Evolutionary conservation across 2,888 invertebrate species (phyloP), one percentile per base, ranked within the genome.

Genomic region (Cyaniris semiargus): DNA sequence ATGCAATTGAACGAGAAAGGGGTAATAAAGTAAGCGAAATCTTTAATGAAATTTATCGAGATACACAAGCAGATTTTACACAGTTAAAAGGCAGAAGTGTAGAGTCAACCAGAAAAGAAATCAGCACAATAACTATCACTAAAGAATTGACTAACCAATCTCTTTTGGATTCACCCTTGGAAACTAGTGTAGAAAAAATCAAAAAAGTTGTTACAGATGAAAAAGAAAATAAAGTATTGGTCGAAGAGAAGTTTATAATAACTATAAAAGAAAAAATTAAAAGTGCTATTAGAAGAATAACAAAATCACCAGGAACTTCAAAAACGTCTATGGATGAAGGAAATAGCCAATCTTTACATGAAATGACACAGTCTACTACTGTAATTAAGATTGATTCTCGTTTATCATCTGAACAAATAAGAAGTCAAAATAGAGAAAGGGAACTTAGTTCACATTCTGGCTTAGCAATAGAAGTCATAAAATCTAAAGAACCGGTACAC

Each of bases 251-350:
- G 10, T 60, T 60, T 13, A 60, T 60, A 4, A 60, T 60, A 60
- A 60, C 60, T 60, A 60, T 60, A 23, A 60, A 60, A 23, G 60
- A 60, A 60, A 60, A 60, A 60, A 60, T 60, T 21, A 60, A 60
- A 60, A 60, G 4, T 60, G 23, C 23, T 13, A 23, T 60, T 21
- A 23, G 23, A 3, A 60, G 8, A 60, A 60, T 23, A 23, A 10
- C 60, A 13, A 60, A 13, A 13, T 23, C 60, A 23, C 13, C 60
- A 23, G 4, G 13, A 23, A 23, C 10, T 60, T 60, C 21, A 10
- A 60, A 60, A 23, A 60, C 23, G 21, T 60, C 60, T 21, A 13
- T 60, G 3, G 13, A 60, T 23, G 23, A 21, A 60, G 8, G 4
- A 21, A 60, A 60, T n/a, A n/a, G n/a, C n/a, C n/a, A n/a, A n/a